Evolutionary conservation across 2,113 vertebrate species (phyloP), one percentile per base, ranked within the genome.

Genomic region (Notechis scutatus): DNA sequence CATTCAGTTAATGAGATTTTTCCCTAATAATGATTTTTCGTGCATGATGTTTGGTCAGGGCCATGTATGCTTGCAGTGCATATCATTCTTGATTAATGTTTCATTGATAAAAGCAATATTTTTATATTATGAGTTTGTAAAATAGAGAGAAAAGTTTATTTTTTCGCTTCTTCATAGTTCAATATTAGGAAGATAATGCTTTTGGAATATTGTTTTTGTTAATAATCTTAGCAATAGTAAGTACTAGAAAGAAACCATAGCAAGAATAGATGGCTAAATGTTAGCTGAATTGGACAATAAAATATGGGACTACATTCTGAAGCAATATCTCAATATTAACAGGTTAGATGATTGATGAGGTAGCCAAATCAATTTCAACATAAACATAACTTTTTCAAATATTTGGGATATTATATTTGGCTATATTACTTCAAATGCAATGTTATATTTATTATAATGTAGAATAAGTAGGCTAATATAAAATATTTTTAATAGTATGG

Each of bases 1-100:
- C 85, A 85, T 90, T 39, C 4, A 91, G 2, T 45, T 88, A 95
- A 93, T 69, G 87, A 93, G 7, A 89, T 24, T 9, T 93, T 91
- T 92, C 0, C 0, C 8, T 69, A 91, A 52, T 0, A 90, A 15
- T 3, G 45, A 4, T 59, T 94, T 88, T 92, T 5, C 94, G 26
- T 52, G 85, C 59, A 88, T 4, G 47, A 9, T 45, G 57, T 92
- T 45, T 56, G 10, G 91, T 7, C 18, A 92, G 81, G 4, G 0
- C 74, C 57, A 91, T 69, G 8, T 90, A 5, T 85, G 6, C 56
- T 4, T 91, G 1, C 15, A 91, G 3, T 81, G 21, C 3, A 15
- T 47, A 87, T 6, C 0, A 88, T 93, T 92, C 0, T 26, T 59
- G 50, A 64, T 90, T 91, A 47, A 45, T 52, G 3, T 34, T 55